A percentile compares a stretch with the other conserved stretches of the same genome.
These are phyloP conservation scores for Himalopsyche kuldschensis DNA, from an alignment of 2,888 invertebrate species.

Conservation along the genomic window DNA sequence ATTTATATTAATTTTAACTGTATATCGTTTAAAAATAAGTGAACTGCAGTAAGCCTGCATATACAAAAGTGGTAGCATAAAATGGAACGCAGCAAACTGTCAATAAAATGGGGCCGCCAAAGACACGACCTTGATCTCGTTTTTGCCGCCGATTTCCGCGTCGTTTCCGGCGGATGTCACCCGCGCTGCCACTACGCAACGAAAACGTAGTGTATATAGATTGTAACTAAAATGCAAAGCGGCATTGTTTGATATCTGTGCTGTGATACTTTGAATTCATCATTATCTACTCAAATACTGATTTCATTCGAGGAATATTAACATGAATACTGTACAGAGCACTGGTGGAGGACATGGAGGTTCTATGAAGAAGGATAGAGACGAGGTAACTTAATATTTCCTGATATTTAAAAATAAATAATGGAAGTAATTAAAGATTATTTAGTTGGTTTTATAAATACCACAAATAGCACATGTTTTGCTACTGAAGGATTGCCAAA, in stretches of 20 bases:
- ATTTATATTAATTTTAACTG: too few species aligned
- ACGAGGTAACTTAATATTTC: slow-evolving; percentile 47
- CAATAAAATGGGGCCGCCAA: not conserved
- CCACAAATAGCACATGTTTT: too few species aligned
- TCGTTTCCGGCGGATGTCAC: not conserved
- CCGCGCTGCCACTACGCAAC: not conserved
- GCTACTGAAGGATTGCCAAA: too few species aligned
- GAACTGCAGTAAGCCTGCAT: not conserved
- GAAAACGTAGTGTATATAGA: not conserved
- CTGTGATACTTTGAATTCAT: not conserved
- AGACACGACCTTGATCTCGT: not conserved
- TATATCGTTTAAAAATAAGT: too few species aligned
- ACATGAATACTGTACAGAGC: slow-evolving; percentile 69
- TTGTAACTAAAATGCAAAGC: not conserved
- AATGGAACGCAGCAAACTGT: not conserved
- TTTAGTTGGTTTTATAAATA: too few species aligned
- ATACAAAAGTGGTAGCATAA: not conserved
- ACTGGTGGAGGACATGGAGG: slow-evolving; percentile 61
- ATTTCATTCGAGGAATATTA: not conserved
- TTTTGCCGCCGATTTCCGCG: not conserved
- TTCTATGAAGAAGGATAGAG: slow-evolving; percentile 61
- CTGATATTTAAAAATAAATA: too few species aligned
- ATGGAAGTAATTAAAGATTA: too few species aligned
- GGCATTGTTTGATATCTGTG: not conserved
- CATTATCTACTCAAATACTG: not conserved